Evolutionary conservation across 2,888 invertebrate genomes (phyloP), one percentile per base, ranked within the genome.

Genomic region (Lomographa bimaculata): DNA sequence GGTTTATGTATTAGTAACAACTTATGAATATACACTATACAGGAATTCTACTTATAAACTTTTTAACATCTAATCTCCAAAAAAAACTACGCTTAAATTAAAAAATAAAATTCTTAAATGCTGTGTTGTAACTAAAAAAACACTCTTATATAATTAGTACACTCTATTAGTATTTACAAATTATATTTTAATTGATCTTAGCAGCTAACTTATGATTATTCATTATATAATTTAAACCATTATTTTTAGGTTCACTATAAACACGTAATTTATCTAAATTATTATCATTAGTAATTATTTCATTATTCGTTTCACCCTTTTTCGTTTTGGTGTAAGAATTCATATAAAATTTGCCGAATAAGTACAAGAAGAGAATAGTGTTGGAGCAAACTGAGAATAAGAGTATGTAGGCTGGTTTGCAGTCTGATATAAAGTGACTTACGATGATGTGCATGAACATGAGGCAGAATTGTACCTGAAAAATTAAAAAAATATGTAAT

Each of bases 391-490:
- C 61, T 0, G 54, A 27, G 0, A 40, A 10, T 0, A 70, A 30
- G 0, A 75, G 44, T 0, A 60, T 42, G 32, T 64, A 60, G 0
- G 72, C 66, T 0, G 71, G 71, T 1, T 55, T 61, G 36, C 78
- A 79, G 1, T 66, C 62, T 0, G 73, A 65, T 1, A 58, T 30
- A 1, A 41, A 5, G 25, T 61, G 58, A 12, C 60, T 63, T 0
- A 60, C 38, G 0, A 56, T 8, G 0, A 71, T 49, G 36, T 79
- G 70, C 0, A 64, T 3, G 29, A 76, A 54, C 35, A 76, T 62
- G 3, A 70, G 5, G 1, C 57, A 39, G 39, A 79, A 76, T 46
- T 79, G 79, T 1, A 72, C 26, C 79, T 79, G 71, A 21, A 66
- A 70, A 48, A 36, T 26, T 24, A 30, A 33, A 20, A 18, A 2